A percentile compares a stretch with the other conserved stretches of the same genome.
Evolutionary conservation across 1,140 invertebrate genomes (phyloP).

Genomic region (Heliconius nattereri): DNA sequence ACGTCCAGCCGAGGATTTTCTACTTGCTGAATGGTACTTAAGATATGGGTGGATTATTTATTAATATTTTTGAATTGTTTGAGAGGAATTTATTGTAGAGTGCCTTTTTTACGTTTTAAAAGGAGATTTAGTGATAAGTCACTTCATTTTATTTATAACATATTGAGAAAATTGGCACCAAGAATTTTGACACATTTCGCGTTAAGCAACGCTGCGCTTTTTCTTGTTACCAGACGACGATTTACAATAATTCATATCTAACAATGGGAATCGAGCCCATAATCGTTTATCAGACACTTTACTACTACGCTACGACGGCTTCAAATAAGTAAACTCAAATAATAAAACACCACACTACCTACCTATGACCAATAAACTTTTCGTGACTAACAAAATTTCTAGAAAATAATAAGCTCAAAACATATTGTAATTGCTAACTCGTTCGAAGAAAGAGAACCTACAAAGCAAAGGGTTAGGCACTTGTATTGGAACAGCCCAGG

Average conservation of each 20-base stretch:
- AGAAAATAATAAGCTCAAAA: neutral
- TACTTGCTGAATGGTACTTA: slow-evolving; percentile 42
- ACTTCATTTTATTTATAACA: too few relatives aligned
- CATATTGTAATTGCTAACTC: neutral
- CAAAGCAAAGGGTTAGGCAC: slow-evolving; percentile 23
- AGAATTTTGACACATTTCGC: too few relatives aligned
- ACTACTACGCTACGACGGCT: too few relatives aligned
- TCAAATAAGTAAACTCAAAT: neutral
- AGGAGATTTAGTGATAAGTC: neutral
- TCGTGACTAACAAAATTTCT: slow-evolving; percentile 1
- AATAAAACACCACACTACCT: neutral
- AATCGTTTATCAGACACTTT: too few relatives aligned
- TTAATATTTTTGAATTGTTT: slow-evolving; percentile 19
- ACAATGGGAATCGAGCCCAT: too few relatives aligned
- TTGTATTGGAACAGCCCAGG: neutral
- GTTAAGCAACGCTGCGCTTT: too few relatives aligned
- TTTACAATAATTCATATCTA: too few relatives aligned
- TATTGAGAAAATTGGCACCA: too few relatives aligned
- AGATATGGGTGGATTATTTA: slow-evolving; percentile 43
- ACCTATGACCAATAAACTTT: neutral
- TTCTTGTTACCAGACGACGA: too few relatives aligned
- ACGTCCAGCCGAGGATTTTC: slow-evolving; percentile 57
- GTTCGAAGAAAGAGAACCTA: slow-evolving; percentile 29
- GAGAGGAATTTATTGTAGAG: neutral
- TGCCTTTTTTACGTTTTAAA: neutral